Evolutionary conservation across 2,888 invertebrate genomes (phyloP).

Genomic region (Hirtodrosophila alboralis): DNA sequence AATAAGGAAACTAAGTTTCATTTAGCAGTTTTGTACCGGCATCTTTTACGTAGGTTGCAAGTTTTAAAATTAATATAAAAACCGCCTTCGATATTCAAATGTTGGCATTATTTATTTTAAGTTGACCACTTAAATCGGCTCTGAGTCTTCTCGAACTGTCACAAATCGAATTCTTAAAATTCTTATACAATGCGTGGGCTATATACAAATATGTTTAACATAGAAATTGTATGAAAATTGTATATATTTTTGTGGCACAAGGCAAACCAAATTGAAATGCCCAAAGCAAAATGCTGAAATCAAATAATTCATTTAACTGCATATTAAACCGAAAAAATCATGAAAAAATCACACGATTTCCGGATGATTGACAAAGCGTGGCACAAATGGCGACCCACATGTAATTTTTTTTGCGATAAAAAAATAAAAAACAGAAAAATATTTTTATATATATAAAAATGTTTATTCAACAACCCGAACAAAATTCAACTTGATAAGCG

Average conservation of each 20-base stretch:
- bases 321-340: slow-evolving; percentile 21
- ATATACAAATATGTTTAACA: slow-evolving; percentile 1
- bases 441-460: slow-evolving; percentile 6
- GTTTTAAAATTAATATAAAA: too few species aligned
- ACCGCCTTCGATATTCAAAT: too few species aligned
- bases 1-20: too few species aligned
- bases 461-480: slow-evolving; percentile 22
- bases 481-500: slow-evolving; percentile 66
- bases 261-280: slow-evolving; percentile 11
- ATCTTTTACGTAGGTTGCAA: too few species aligned
- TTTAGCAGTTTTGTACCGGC: too few species aligned
- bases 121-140: too few species aligned
- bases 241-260: slow-evolving; percentile 11
- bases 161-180: slow-evolving; percentile 1
- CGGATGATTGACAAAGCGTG: slow-evolving; percentile 53
- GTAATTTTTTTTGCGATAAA: slow-evolving; percentile 22
- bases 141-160: background rate
- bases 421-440: slow-evolving; percentile 7
- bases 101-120: too few species aligned
- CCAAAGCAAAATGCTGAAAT: slow-evolving; percentile 25
- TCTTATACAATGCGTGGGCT: slow-evolving; percentile 14
- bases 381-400: slow-evolving; percentile 43
- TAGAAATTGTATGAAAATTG: too few species aligned
- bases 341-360: slow-evolving; percentile 38
- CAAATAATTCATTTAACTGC: slow-evolving; percentile 4